A percentile compares a stretch with the other conserved stretches of the same genome.
These are phyloP conservation scores for Irena cyanogastra DNA, from an alignment of 2,113 vertebrate genomes.

Conservation along the genomic window DNA sequence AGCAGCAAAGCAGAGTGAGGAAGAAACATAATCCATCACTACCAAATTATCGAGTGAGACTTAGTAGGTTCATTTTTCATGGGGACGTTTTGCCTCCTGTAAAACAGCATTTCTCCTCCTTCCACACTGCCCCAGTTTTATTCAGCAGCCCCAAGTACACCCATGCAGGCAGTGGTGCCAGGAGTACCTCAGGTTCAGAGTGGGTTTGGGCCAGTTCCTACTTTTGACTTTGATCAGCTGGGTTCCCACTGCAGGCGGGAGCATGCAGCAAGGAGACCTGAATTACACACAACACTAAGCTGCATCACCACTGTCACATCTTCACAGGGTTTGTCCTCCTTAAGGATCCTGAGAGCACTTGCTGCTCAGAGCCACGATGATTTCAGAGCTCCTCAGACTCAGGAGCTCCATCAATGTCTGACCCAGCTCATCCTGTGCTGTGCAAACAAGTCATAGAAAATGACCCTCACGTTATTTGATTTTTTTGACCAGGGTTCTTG, in stretches of 20 bases:
- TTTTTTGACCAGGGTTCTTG: neutral
- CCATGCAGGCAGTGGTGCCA: neutral
- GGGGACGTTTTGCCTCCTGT: neutral
- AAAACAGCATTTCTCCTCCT: neutral
- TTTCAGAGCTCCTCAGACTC: neutral
- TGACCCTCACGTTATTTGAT: neutral
- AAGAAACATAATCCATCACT: neutral
- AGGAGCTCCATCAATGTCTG: accelerated
- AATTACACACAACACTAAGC: accelerated
- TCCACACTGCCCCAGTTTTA: neutral
- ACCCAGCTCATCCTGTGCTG: neutral
- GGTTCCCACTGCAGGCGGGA: neutral
- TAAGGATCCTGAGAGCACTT: neutral
- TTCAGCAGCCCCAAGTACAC: no score
- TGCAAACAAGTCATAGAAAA: neutral
- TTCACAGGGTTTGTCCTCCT: neutral
- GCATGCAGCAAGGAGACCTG: neutral
- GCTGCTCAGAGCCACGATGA: neutral
- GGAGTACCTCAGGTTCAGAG: neutral
- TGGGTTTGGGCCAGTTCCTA: neutral
- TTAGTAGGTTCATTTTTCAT: neutral
- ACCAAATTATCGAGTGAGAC: neutral
- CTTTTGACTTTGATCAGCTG: neutral
- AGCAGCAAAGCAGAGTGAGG: neutral
- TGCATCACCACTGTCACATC: neutral